These are phyloP conservation scores for Thryonomys swinderianus DNA, from an alignment of 2,113 vertebrate species.

Conservation along the genomic window DNA sequence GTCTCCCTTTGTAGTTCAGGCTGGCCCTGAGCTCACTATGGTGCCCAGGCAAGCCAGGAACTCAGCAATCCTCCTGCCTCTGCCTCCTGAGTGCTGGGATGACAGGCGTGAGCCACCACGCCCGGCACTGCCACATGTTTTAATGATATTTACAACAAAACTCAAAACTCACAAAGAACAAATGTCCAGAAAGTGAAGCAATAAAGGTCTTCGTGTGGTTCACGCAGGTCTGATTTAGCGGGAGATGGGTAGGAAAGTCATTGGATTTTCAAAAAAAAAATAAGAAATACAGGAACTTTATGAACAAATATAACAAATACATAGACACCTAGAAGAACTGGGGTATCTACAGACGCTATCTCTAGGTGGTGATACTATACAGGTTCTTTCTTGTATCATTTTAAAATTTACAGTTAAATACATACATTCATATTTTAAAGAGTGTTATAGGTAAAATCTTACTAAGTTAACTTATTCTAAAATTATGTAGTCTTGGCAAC, in stretches of 20 bases:
- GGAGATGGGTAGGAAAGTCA: background rate
- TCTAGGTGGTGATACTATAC: background rate
- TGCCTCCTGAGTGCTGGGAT: too few relatives aligned
- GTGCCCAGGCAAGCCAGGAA: too few relatives aligned
- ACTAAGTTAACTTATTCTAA: constrained; percentile 43
- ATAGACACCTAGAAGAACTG: background rate
- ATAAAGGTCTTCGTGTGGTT: background rate
- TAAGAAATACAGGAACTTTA: background rate
- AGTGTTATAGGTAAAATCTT: background rate
- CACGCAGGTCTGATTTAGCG: background rate
- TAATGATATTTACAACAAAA: constrained; percentile 36
- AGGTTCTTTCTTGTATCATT: background rate
- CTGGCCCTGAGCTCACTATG: too few relatives aligned
- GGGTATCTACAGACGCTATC: background rate
- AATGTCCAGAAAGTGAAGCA: background rate
- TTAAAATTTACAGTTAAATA: background rate
- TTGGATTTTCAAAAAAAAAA: background rate
- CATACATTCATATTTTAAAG: background rate
- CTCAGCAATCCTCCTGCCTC: too few relatives aligned
- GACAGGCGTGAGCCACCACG: too few relatives aligned
- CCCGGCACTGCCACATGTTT: constrained; percentile 22
- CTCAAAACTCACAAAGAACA: constrained; percentile 7
- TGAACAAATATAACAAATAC: background rate
- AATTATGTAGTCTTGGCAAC: background rate
- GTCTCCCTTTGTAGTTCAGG: too few relatives aligned